phyloP scores from a whole-genome alignment of 2,797 vertebrate species.

The Eutrigla gurnardus region DNA sequence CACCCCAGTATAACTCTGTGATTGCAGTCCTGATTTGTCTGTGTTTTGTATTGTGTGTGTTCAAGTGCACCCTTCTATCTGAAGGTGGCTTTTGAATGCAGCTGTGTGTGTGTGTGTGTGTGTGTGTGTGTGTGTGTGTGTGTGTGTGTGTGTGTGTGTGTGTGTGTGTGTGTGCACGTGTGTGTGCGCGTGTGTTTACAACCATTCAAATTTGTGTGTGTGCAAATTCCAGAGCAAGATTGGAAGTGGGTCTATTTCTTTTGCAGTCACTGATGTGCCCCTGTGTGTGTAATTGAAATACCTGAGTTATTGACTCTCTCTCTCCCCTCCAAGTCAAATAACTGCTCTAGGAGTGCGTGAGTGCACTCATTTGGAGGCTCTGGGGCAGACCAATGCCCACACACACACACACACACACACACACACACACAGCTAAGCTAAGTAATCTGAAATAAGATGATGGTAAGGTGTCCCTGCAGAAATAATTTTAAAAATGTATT shows the following conservation, averaged over 20 bases:
- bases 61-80: neutral
- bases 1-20: slow-evolving; percentile 12
- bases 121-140: neutral
- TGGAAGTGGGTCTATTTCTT: slow-evolving; percentile 68
- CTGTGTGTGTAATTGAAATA: slow-evolving; percentile 82
- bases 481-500: too few species aligned
- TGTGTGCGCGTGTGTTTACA: slow-evolving; percentile 6
- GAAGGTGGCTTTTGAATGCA: neutral
- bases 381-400: slow-evolving; percentile 57
- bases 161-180: slow-evolving; percentile 14
- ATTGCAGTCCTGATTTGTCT: slow-evolving; percentile 41
- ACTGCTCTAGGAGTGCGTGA: slow-evolving; percentile 66
- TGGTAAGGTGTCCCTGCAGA: too few species aligned
- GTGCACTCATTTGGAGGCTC: slow-evolving; percentile 68
- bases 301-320: slow-evolving; percentile 77
- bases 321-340: slow-evolving; percentile 67
- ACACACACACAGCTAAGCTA: neutral
- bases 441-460: too few species aligned
- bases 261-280: slow-evolving; percentile 71
- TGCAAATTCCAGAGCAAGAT: slow-evolving; percentile 55
- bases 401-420: slow-evolving; percentile 21
- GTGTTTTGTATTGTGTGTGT: slow-evolving; percentile 11
- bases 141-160: slow-evolving; percentile 1
- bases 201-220: neutral
- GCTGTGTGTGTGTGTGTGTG: neutral